Conservation (phyloP, 1,140 invertebrate genomes). For the Daktulosphaira vitifoliae region DNA sequence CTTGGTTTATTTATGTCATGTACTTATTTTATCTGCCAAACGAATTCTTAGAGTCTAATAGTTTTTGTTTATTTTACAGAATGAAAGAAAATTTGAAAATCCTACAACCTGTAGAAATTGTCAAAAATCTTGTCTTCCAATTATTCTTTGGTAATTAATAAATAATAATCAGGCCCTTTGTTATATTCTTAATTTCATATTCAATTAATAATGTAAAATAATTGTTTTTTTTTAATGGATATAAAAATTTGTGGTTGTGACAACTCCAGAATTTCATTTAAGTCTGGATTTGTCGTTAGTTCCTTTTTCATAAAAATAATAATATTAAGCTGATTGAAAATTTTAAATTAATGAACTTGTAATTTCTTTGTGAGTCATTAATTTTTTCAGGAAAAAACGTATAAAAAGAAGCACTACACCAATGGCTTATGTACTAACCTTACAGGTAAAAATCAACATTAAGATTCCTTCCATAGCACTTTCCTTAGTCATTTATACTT, state of each 20-base stretch:
- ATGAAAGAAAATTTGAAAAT: conserved; percentile 24
- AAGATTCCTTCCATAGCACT: no score
- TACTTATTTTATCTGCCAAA: conserved; percentile 3
- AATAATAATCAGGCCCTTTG: conserved; percentile 13
- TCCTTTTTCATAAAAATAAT: neutral
- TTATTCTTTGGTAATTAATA: conserved; percentile 24
- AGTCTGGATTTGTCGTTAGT: conserved; percentile 20
- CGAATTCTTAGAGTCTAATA: conserved; percentile 10
- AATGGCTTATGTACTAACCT: conserved; percentile 9
- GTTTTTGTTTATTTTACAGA: conserved; percentile 31
- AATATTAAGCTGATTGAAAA: neutral
- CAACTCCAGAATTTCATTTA: conserved; percentile 17
- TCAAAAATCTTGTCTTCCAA: conserved; percentile 21
- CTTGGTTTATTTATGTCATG: conserved; percentile 16
- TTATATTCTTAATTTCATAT: neutral
- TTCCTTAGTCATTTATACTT: no score
- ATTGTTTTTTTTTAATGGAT: no score
- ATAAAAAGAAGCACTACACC: neutral
- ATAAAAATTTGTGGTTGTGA: conserved; percentile 4
- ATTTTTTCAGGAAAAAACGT: conserved; percentile 27
- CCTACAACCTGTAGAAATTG: conserved; percentile 20
- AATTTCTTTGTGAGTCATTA: conserved; percentile 26
- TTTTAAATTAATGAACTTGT: conserved; percentile 8
- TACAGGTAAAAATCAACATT: conserved; percentile 28
- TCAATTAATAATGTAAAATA: no score